Evolutionary conservation across 2,797 vertebrate species (phyloP).

Genomic region (Sebastiscus tertius): DNA sequence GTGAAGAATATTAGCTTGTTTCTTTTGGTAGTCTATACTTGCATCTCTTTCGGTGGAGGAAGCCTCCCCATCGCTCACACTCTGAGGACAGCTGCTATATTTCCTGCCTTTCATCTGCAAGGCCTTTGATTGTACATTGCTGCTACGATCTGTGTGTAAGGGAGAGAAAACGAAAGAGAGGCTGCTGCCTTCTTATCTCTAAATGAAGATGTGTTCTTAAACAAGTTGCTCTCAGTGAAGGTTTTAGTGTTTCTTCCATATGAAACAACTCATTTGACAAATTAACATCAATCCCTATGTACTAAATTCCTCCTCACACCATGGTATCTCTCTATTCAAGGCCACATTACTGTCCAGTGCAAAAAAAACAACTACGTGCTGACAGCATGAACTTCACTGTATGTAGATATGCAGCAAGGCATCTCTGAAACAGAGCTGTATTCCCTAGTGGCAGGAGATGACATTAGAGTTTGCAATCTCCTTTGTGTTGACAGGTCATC

Average conservation of each 20-base stretch:
- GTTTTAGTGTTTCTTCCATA: neutral
- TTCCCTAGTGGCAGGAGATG: neutral
- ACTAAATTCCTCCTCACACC: neutral
- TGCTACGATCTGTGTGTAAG: constrained; percentile 7
- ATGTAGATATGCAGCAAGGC: neutral
- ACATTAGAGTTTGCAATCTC: neutral
- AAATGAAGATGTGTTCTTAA: neutral
- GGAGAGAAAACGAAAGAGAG: constrained; percentile 29
- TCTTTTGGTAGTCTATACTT: constrained; percentile 11
- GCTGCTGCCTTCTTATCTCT: constrained; percentile 16
- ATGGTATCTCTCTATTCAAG: neutral
- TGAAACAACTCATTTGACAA: neutral
- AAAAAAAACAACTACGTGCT: neutral
- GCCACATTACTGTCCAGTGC: neutral
- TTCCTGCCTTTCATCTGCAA: constrained; percentile 78
- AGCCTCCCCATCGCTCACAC: constrained; percentile 38
- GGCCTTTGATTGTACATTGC: constrained; percentile 59
- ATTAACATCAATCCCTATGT: neutral
- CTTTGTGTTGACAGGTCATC: neutral
- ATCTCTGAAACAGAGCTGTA: neutral
- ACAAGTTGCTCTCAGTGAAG: neutral
- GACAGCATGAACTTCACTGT: neutral
- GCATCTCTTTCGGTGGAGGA: constrained; percentile 42
- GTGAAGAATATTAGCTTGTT: neutral
- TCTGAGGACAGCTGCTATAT: constrained; percentile 55